A percentile compares a stretch with the other conserved stretches of the same genome.
Conservation (phyloP, 1,140 invertebrate species). For the Manduca sexta region DNA sequence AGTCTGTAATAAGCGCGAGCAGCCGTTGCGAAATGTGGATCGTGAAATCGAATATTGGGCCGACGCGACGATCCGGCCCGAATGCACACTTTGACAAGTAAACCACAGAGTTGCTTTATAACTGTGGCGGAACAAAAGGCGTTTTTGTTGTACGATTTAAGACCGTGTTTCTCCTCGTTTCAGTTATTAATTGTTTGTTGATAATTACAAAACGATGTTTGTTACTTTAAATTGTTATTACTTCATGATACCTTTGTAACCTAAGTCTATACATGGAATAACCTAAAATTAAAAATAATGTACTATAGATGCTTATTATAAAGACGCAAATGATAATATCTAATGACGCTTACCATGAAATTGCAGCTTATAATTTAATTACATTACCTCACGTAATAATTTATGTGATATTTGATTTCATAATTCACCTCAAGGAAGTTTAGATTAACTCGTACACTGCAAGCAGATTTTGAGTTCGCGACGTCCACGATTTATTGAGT, state of each 20-base stretch:
- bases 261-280: too few relatives aligned
- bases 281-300: too few relatives aligned
- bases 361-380: constrained; percentile 19
- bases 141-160: too few relatives aligned
- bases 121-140: too few relatives aligned
- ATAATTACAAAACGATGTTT: too few relatives aligned
- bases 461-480: constrained; percentile 14
- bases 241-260: too few relatives aligned
- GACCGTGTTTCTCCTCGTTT: too few relatives aligned
- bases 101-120: too few relatives aligned
- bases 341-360: neutral
- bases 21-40: constrained; percentile 34
- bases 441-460: constrained; percentile 25
- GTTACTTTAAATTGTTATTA: too few relatives aligned
- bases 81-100: neutral
- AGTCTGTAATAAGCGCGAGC: constrained; percentile 15
- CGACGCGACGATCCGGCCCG: neutral
- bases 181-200: too few relatives aligned
- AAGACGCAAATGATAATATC: too few relatives aligned
- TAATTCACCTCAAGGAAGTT: constrained; percentile 35
- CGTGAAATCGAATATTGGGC: constrained; percentile 29
- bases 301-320: too few relatives aligned
- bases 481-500: constrained; percentile 11
- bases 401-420: constrained; percentile 25
- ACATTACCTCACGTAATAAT: constrained; percentile 32